phyloP scores from a whole-genome alignment of 2,113 vertebrate species.

The Crotalus tigris region DNA sequence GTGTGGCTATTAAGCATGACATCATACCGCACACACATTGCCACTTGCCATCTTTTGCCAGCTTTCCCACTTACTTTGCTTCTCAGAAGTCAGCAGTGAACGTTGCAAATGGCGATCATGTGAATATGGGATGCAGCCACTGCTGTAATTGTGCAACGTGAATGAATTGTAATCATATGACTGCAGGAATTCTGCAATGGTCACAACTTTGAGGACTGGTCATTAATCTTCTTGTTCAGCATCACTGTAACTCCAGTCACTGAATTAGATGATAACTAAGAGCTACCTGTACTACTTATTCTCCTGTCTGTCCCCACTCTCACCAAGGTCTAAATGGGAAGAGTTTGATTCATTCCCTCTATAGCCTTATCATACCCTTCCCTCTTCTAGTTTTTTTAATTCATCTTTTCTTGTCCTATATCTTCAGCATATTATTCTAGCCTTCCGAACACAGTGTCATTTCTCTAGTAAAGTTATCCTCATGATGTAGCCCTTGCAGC shows the following conservation, averaged over 20 bases:
- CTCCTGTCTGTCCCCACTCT: background rate
- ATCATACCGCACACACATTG: background rate
- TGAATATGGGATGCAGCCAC: background rate
- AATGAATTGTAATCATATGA: background rate
- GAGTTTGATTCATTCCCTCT: background rate
- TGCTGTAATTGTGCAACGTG: background rate
- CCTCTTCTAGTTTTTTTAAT: background rate
- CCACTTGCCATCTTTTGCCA: background rate
- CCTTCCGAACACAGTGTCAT: background rate
- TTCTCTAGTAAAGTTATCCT: background rate
- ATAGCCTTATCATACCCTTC: background rate
- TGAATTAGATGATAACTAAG: background rate
- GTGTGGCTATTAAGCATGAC: background rate
- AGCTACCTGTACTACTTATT: background rate
- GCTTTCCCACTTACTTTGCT: background rate
- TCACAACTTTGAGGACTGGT: background rate
- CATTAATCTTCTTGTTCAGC: background rate
- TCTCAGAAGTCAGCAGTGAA: background rate
- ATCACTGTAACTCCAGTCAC: background rate
- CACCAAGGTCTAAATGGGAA: background rate
- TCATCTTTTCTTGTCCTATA: background rate
- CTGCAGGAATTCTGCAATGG: background rate
- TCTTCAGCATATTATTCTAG: background rate
- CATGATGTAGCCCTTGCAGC: background rate
- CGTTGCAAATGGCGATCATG: background rate